Percentiles rank a stretch among this genome's conserved stretches.
These are phyloP conservation scores for Nephrotoma guestfalica DNA, from an alignment of 2,888 invertebrate genomes.

Conservation along the genomic window DNA sequence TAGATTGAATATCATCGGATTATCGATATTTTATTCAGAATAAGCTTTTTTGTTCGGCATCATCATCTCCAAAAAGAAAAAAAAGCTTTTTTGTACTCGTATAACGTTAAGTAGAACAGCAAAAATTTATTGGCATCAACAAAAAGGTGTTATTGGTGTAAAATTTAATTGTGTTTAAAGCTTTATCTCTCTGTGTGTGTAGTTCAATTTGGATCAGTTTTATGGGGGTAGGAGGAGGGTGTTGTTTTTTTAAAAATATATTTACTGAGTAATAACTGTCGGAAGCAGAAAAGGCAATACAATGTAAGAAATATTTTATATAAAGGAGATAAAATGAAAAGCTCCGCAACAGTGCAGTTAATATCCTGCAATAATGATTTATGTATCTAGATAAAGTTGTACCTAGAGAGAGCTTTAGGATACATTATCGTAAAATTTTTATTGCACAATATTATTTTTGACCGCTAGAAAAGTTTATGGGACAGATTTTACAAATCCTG, in stretches of 20 bases:
- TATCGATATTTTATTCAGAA: not conserved
- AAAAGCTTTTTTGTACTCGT: not conserved
- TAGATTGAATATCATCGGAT: not conserved
- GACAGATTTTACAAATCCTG: too few species aligned
- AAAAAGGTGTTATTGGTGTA: not conserved
- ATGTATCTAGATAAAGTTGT: not conserved
- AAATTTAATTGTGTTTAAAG: not conserved
- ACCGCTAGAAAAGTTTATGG: not conserved
- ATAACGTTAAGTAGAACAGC: not conserved
- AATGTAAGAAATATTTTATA: not conserved
- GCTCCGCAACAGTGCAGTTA: not conserved
- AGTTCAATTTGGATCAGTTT: not conserved
- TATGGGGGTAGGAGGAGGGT: not conserved
- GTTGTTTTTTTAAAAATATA: not conserved
- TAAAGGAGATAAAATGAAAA: not conserved
- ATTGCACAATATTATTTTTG: not conserved
- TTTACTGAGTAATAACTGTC: not conserved
- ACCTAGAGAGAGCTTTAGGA: not conserved
- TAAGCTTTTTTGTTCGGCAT: not conserved
- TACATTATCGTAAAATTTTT: not conserved
- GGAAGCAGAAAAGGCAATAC: not conserved
- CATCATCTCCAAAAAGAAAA: not conserved
- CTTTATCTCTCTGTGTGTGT: not conserved
- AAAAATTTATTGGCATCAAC: not conserved
- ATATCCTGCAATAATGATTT: not conserved